Base-by-base conservation (phyloP, 2,888 invertebrate species). In the Conistra vaccinii region DNA sequence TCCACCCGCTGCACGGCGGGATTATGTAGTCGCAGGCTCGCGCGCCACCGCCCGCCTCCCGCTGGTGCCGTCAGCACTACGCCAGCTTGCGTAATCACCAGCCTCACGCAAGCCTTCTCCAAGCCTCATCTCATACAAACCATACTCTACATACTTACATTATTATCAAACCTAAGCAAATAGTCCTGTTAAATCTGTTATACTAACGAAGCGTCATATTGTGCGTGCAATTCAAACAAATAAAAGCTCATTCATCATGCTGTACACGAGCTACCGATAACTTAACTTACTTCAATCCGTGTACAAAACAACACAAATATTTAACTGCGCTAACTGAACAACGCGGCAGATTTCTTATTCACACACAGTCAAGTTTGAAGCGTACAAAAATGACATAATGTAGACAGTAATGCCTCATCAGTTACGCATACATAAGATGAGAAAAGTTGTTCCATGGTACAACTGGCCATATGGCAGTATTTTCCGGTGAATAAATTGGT, bases 301-400 rank as follows among this genome's bases (percentile, higher is more conserved):
- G 69, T 73, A 76, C 67, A 29, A 80, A 71, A 84, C 39, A 73
- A 58, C 68, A 76, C 81, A 84, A 83, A 83, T 84, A 84, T 82
- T 82, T 63, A 80, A 73, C 67, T 45, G 60, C 60, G 60, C 62
- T 39, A 45, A 66, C 81, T 68, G 73, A 72, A 68, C 70, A 75
- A 39, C 62, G 73, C 76, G 68, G 72, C 69, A 73, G 73, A 73
- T 70, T 84, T 84, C 67, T 80, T 84, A 61, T 85, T 78, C 70
- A 81, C 73, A 73, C 74, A 81, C 51, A 71, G 42, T 57, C 70
- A 76, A 70, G 76, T 80, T 74, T 73, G 10, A 72, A 70, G 72
- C 82, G 85, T 68, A 82, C 74, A 82, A 82, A 73, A 77, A 85
- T 85, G 80, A 76, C 85, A 85, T 83, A 85, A 85, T 73, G 63